These are phyloP conservation scores for Ceratoteleas bidentatus DNA, from an alignment of 1,140 invertebrate genomes.

Conservation along the genomic window DNA sequence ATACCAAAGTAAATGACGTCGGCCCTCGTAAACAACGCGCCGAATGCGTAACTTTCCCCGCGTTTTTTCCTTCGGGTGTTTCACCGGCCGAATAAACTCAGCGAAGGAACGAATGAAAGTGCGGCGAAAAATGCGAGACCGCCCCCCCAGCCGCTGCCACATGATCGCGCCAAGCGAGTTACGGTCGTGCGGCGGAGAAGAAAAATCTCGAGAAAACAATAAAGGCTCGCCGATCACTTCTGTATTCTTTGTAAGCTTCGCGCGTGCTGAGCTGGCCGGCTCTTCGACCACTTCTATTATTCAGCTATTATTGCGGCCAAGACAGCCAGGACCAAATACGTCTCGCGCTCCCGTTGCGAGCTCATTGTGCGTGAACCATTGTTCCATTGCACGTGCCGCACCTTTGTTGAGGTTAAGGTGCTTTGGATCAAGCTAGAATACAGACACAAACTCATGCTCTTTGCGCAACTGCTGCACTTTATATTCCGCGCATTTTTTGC, in stretches of 20 bases:
- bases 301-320: conserved; percentile 64
- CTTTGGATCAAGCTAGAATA: conserved; percentile 50
- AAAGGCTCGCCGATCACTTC: conserved; percentile 59
- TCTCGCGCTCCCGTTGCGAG: conserved; percentile 56
- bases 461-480: conserved; percentile 25
- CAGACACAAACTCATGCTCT: conserved; percentile 38
- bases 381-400: conserved; percentile 64
- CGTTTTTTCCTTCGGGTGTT: conserved; percentile 39
- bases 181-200: conserved; percentile 45
- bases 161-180: conserved; percentile 29
- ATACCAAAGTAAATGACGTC: conserved; percentile 41
- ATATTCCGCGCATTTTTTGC: conserved; percentile 27
- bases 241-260: conserved; percentile 65
- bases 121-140: conserved; percentile 26
- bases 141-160: conserved; percentile 7
- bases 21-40: conserved; percentile 36
- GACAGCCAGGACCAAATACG: conserved; percentile 67
- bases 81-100: conserved; percentile 21
- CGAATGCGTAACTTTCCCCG: conserved; percentile 43
- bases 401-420: conserved; percentile 62
- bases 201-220: conserved; percentile 63
- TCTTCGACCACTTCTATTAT: conserved; percentile 62
- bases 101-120: conserved; percentile 20
- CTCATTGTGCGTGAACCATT: conserved; percentile 67
- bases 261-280: conserved; percentile 48